A percentile compares a stretch with the other conserved stretches of the same genome.
Conservation (phyloP, 2,888 invertebrate species). For the Dryocosmus kuriphilus region DNA sequence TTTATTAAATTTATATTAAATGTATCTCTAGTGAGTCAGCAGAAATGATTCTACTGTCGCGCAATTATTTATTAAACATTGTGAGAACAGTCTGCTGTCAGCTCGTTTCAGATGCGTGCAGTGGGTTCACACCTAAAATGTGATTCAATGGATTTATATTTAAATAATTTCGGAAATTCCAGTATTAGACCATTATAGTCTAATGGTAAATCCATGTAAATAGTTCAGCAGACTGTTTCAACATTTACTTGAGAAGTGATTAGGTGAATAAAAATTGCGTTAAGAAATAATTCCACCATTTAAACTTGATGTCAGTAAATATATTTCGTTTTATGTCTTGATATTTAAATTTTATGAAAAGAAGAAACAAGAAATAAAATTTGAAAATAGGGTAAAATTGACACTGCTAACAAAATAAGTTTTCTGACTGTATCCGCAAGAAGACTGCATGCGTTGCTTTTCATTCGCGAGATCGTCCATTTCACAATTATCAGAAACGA, state of each 20-base stretch:
- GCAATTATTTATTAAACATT: conserved; percentile 38
- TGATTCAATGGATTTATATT: conserved; percentile 28
- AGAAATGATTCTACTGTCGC: conserved; percentile 22
- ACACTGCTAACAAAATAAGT: no score
- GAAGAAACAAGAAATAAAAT: no score
- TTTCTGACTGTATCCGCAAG: background rate
- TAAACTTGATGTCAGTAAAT: no score
- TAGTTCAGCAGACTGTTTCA: no score
- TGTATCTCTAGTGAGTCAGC: background rate
- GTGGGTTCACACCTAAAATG: conserved; percentile 9
- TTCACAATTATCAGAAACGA: conserved; percentile 42
- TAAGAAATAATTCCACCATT: no score
- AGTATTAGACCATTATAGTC: conserved; percentile 8
- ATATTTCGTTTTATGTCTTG: no score
- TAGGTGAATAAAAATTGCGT: no score
- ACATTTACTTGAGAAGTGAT: no score
- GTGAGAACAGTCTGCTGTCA: conserved; percentile 34
- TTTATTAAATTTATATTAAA: conserved; percentile 12
- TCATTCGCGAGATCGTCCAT: conserved; percentile 7
- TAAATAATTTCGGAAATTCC: conserved; percentile 19
- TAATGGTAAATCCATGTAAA: background rate
- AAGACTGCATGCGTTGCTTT: conserved; percentile 5
- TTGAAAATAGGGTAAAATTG: background rate
- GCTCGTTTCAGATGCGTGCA: conserved; percentile 24
- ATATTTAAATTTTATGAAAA: no score